Conservation (phyloP, 1,140 invertebrate genomes). For the Pseudobourletiella spinata region DNA sequence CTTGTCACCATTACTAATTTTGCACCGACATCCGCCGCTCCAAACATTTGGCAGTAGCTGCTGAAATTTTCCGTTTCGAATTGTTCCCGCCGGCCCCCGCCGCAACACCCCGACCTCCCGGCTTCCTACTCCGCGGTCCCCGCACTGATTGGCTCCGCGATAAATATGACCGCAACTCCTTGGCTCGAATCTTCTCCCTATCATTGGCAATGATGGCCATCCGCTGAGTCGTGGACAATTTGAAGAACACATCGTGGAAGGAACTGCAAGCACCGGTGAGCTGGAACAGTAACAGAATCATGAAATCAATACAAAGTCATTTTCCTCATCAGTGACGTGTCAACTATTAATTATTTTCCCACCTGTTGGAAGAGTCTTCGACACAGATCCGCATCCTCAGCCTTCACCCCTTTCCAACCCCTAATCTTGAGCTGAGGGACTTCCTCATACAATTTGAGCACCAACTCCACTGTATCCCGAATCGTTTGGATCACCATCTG, state of each 20-base stretch:
- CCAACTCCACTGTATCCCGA: constrained; percentile 61
- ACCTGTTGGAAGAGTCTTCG: constrained; percentile 30
- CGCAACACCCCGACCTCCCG: neutral
- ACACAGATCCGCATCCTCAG: constrained; percentile 25
- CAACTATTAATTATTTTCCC: too few relatives aligned
- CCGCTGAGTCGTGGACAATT: constrained; percentile 24
- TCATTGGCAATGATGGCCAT: constrained; percentile 36
- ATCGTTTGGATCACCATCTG: constrained; percentile 71
- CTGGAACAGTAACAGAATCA: constrained; percentile 17
- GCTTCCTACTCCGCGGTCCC: neutral
- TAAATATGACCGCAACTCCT: constrained; percentile 12
- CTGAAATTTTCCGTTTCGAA: constrained; percentile 25
- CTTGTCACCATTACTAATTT: too few relatives aligned
- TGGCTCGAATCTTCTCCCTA: constrained; percentile 25
- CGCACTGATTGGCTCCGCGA: neutral
- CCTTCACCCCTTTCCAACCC: constrained; percentile 8
- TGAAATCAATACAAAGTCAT: neutral
- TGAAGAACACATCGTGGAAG: constrained; percentile 34
- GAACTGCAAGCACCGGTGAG: constrained; percentile 28
- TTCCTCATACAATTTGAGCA: constrained; percentile 62
- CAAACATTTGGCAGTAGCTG: constrained; percentile 27
- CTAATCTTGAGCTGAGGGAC: neutral
- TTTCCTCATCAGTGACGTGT: constrained; percentile 7
- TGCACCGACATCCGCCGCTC: constrained; percentile 18
- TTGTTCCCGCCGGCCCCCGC: neutral